Conservation (phyloP, 1,140 invertebrate species). For the Mercenaria mercenaria region DNA sequence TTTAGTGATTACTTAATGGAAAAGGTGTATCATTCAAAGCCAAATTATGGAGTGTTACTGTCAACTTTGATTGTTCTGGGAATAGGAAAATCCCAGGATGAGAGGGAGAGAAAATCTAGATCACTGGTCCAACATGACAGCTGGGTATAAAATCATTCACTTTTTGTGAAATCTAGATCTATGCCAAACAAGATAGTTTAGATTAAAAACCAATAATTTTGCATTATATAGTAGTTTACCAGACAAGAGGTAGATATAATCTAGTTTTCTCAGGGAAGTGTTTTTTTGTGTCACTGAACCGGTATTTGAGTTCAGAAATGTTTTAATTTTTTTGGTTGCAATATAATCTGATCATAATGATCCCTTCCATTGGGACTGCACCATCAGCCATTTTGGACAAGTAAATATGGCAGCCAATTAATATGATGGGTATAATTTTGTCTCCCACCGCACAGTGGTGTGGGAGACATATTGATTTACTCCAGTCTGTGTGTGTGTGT, state of each 20-base stretch:
- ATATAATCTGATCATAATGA: too few relatives aligned
- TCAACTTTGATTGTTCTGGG: not conserved
- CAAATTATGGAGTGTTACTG: not conserved
- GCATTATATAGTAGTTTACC: not conserved
- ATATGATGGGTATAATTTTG: too few relatives aligned
- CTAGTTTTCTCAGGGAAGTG: not conserved
- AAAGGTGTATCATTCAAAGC: not conserved
- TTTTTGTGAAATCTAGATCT: conserved; percentile 13
- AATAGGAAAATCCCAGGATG: not conserved
- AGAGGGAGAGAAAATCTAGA: not conserved
- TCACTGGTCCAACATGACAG: not conserved
- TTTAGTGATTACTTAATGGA: conserved; percentile 7
- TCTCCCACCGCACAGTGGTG: too few relatives aligned
- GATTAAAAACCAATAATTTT: conserved; percentile 40
- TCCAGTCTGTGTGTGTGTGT: too few relatives aligned
- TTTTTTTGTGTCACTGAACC: not conserved
- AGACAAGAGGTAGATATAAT: not conserved
- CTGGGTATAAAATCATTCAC: not conserved
- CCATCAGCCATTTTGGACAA: too few relatives aligned
- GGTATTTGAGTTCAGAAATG: not conserved
- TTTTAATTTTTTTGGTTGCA: too few relatives aligned
- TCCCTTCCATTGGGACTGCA: too few relatives aligned
- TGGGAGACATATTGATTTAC: too few relatives aligned
- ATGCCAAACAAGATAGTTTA: conserved; percentile 22
- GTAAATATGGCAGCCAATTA: too few relatives aligned